Evolutionary conservation across 2,888 invertebrate species (phyloP).

Genomic region (Uropetala carovei): DNA sequence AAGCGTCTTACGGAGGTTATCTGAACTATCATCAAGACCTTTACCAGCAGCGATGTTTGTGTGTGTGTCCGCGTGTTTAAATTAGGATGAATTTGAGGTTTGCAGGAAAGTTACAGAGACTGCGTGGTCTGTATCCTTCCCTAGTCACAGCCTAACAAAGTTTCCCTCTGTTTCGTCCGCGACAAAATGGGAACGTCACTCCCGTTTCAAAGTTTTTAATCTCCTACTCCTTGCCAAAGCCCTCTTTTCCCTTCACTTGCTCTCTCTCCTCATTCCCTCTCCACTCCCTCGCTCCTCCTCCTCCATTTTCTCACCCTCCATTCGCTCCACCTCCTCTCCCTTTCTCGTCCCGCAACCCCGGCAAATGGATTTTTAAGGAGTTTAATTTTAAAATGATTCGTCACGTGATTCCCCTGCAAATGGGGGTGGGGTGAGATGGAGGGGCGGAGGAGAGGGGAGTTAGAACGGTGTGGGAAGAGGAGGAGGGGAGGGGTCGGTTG

Average conservation of each 20-base stretch:
- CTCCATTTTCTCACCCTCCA: too few relatives aligned
- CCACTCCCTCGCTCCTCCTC: not conserved
- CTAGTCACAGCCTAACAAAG: conserved; percentile 48
- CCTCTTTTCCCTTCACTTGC: not conserved
- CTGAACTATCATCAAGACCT: too few relatives aligned
- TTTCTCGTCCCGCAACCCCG: conserved; percentile 14
- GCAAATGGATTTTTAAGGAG: conserved; percentile 64
- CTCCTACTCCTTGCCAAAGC: conserved; percentile 61
- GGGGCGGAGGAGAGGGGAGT: not conserved
- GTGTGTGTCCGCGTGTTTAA: too few relatives aligned
- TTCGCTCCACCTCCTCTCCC: not conserved
- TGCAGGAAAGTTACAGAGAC: not conserved
- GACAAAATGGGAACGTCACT: conserved; percentile 64
- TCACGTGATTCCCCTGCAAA: conserved; percentile 44
- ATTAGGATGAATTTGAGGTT: not conserved
- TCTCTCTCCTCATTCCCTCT: not conserved
- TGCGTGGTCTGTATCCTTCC: conserved; percentile 37
- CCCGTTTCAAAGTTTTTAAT: conserved; percentile 63
- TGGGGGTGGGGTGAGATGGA: not conserved
- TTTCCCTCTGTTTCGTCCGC: conserved; percentile 44
- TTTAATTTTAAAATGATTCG: conserved; percentile 64
- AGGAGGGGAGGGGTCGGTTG: not conserved
- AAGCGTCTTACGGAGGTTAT: too few relatives aligned
- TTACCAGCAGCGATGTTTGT: too few relatives aligned
- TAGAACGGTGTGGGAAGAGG: not conserved